Percentiles rank a stretch among this genome's conserved stretches.
Evolutionary conservation across 2,113 vertebrate species (phyloP).

Genomic region (Ia io): DNA sequence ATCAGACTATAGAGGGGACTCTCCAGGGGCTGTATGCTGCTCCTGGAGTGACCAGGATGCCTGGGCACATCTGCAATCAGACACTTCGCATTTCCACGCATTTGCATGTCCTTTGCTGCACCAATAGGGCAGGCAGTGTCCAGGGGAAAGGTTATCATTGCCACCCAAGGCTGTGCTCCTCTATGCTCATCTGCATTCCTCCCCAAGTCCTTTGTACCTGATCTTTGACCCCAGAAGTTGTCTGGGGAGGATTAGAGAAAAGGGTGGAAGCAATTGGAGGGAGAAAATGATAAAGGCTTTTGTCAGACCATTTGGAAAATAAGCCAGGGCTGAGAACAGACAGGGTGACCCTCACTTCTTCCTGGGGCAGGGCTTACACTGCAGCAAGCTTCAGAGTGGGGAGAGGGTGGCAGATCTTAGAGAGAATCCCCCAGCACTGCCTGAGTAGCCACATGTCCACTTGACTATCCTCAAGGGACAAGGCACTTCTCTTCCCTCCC

Average conservation of each 20-base stretch:
- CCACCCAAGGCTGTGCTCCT: background rate
- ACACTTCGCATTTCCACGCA: background rate
- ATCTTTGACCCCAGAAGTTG: background rate
- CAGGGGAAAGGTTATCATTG: background rate
- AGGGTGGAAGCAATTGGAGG: background rate
- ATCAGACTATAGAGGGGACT: background rate
- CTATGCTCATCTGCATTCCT: background rate
- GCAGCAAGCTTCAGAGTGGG: background rate
- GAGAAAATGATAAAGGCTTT: background rate
- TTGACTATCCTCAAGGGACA: background rate
- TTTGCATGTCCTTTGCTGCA: constrained; percentile 1
- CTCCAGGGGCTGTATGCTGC: background rate
- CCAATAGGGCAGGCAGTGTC: background rate
- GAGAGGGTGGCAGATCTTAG: background rate
- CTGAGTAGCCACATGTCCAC: background rate
- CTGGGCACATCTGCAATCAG: background rate
- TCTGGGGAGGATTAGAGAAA: background rate
- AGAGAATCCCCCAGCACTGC: background rate
- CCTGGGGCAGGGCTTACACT: background rate
- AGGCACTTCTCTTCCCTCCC: background rate
- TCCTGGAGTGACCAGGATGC: background rate
- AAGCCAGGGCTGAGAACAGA: background rate
- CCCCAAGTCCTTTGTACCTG: background rate
- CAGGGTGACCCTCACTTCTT: background rate
- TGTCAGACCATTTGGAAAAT: background rate